Evolutionary conservation across 2,113 vertebrate genomes (phyloP), one percentile per base, ranked within the genome.

Genomic region (Elephantulus edwardii): DNA sequence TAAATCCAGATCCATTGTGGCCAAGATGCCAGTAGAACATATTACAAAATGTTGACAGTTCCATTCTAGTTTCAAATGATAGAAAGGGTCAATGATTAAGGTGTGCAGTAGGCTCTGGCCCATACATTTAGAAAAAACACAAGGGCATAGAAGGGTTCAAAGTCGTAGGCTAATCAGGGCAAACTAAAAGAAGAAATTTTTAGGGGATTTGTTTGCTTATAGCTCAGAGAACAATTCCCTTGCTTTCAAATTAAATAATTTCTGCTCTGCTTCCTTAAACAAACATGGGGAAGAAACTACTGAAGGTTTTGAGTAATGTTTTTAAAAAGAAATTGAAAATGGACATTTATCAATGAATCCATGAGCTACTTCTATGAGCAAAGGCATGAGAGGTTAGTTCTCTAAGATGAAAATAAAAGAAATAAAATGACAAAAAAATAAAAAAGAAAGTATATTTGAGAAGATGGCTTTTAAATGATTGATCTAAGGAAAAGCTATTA

Each of bases 371-470:
- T 77, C 76, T 77, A 17, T 60, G 60, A 85, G 52, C 40, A 83
- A 89, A 82, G 79, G 30, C 0, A 77, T 42, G 8, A 74, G 35
- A 80, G 8, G 2, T 20, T 92, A 66, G 7, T 52, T 78, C 89
- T 95, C 33, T 80, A 66, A 66, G 42, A 75, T 30, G 7, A 28
- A 66, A 60, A 52, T 46, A 50, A 54, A 44, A 60, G 64, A 12
- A 66, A 60, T 70, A 48, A 77, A n/a, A 70, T 28, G 80, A 46
- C 74, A 44, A 42, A 38, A 19, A 78, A 13, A 78, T 14, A 30
- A 88, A 64, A 40, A 24, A 84, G 28, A 95, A 92, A 83, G 88
- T 92, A 56, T 89, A 79, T 96, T 83, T 95, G 6, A 95, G 96
- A 91, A 86, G 88, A 86, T 68, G 81, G 40, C 6, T 12, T 6